Percentiles rank a stretch among this genome's conserved stretches.
These are phyloP conservation scores for Phyllopteryx taeniolatus DNA, from an alignment of 2,113 vertebrate species.

Conservation along the genomic window DNA sequence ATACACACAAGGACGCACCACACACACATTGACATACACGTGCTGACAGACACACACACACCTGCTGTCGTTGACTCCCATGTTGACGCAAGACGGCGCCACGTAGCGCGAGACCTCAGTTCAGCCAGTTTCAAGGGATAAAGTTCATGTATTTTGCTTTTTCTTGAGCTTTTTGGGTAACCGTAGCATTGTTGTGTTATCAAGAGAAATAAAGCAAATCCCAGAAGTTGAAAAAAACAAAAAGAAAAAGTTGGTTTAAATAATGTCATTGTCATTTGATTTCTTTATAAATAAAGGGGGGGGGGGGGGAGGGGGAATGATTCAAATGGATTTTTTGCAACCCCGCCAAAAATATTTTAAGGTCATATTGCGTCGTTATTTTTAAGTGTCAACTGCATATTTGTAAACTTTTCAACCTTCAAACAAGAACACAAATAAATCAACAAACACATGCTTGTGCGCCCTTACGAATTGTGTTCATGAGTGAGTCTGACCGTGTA, in stretches of 20 bases:
- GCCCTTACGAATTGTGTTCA: neutral
- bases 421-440: neutral
- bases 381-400: too few relatives aligned
- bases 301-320: too few relatives aligned
- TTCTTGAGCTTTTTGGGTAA: neutral
- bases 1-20: neutral
- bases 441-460: neutral
- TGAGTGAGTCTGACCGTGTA: neutral
- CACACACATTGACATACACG: slow-evolving; percentile 11
- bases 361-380: too few relatives aligned
- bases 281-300: neutral
- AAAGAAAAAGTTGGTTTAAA: neutral
- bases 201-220: too few relatives aligned
- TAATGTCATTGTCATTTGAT: neutral
- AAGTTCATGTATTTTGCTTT: neutral
- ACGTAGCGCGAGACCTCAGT: neutral
- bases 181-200: too few relatives aligned
- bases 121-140: neutral
- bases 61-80: neutral
- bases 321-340: too few relatives aligned
- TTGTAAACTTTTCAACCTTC: too few relatives aligned
- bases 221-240: neutral
- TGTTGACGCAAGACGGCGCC: neutral
- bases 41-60: slow-evolving; percentile 41
- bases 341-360: too few relatives aligned